Evolutionary conservation across 2,888 invertebrate genomes (phyloP), one percentile per base, ranked within the genome.

Genomic region (Frankliniella fusca): DNA sequence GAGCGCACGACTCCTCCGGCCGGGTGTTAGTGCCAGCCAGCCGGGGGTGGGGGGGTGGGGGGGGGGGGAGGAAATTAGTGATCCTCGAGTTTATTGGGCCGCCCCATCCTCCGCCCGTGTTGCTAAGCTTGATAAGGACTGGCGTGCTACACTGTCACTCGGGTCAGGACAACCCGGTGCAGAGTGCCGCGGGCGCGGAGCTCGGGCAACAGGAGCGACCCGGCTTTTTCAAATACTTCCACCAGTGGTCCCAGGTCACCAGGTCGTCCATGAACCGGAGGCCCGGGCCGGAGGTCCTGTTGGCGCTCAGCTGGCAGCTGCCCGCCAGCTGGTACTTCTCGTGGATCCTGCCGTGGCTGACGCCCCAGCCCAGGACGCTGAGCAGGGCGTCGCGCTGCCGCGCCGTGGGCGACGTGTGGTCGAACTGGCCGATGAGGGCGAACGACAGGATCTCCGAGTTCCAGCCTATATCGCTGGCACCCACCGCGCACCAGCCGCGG

Each of bases 371-470:
- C 70, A 70, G 70, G 9, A 23, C 8, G 23, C 70, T n/a, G 23
- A 23, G 9, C 23, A 70, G 20, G 11, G 70, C 23, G 23, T 0
- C 23, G 23, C 11, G 9, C 70, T 70, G 70, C 23, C 0, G 23
- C 23, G 70, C 0, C 70, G 70, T 23, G 8, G 23, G 23, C 23
- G 23, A 8, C 70, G 23, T 23, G 23, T 70, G 7, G 70, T 86
- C 11, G 70, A 70, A 70, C 23, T 94, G 92, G 18, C 94, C 94
- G 83, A 94, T 94, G 20, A 94, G 86, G 84, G 93, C 92, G 83
- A 94, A 92, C 27, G 94, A 94, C 80, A 94, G 90, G 86, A 93
- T 93, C 86, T 90, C 81, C 28, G 81, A 65, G 83, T 85, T 85
- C 80, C 70, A 83, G 8, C 80, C 81, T 20, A 38, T 15, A 3